phyloP scores from a whole-genome alignment of 2,113 vertebrate species.

The Scolopax mira region DNA sequence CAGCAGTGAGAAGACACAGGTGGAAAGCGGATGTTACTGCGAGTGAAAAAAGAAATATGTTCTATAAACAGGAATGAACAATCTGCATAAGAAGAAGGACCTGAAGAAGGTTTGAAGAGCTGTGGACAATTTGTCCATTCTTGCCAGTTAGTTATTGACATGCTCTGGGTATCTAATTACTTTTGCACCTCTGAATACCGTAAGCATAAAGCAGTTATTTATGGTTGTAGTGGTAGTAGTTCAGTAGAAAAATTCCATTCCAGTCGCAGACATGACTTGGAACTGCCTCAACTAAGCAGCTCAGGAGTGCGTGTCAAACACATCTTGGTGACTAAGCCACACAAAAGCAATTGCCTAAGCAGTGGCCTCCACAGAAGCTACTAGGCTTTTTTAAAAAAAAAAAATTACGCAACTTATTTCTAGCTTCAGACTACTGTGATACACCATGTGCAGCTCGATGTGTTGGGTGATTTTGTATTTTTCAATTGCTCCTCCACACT shows the following conservation, averaged over 20 bases:
- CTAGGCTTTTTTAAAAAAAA: background rate
- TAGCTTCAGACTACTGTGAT: background rate
- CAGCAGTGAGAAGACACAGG: background rate
- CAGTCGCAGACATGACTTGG: constrained; percentile 15
- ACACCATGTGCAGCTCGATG: background rate
- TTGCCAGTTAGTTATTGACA: background rate
- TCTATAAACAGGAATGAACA: background rate
- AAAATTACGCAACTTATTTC: background rate
- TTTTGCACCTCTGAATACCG: background rate
- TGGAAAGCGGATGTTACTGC: background rate
- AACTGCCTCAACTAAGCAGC: constrained; percentile 33
- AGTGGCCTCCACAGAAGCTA: background rate
- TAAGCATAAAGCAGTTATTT: background rate
- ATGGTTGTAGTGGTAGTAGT: background rate
- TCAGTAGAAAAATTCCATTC: constrained; percentile 34
- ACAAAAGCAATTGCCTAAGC: constrained; percentile 27
- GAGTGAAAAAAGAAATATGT: background rate
- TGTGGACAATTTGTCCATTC: background rate
- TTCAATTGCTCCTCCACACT: background rate
- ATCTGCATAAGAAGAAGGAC: background rate
- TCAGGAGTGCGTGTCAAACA: constrained; percentile 55
- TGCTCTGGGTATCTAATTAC: background rate
- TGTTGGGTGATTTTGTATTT: background rate
- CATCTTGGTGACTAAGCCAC: constrained; percentile 12
- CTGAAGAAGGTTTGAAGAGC: background rate